Evolutionary conservation across 2,113 vertebrate genomes (phyloP), one percentile per base, ranked within the genome.

Genomic region (Speoplatyrhinus poulsoni): DNA sequence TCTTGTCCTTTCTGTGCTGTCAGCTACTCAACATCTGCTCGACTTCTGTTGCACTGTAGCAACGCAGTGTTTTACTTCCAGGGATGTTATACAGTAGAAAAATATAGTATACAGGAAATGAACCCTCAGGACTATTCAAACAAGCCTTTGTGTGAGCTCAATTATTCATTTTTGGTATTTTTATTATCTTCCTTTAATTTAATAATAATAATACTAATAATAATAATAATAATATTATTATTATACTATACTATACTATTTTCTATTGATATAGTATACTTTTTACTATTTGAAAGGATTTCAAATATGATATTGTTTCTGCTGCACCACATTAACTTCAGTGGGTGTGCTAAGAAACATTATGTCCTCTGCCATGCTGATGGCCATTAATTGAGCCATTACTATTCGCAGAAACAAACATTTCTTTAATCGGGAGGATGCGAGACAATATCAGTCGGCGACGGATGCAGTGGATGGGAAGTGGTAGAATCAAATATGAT

Each of bases 311-410:
- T 41, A 41, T 41, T 8, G 7, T 5, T 6, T 41, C 36, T 41
- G 7, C 4, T 5, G 36, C 7, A 41, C 36, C 36, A 41, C 36
- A 41, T 47, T n/a, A 62, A 60, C 65, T 71, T 75, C 57, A 70
- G 46, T 19, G 67, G n/a, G 46, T 56, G 19, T 11, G 9, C 10
- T 13, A 13, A 12, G 32, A 49, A 66, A 72, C 69, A 50, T 13
- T 17, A 1, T 69, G 72, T 80, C 72, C 69, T 69, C 54, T 48
- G 36, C 47, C 46, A 48, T 8, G 67, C 32, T 60, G 52, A 77
- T 69, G 68, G 67, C 52, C 16, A 46, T 69, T 86, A 85, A 88
- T 87, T 84, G 76, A 86, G 77, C 62, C 70, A 77, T 89, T 84
- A 74, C 61, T 61, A 60, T 84, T 66, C 77, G 69, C 59, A 71